These are phyloP conservation scores for Perdix hodgsoniae DNA, from an alignment of 2,797 vertebrate species.

Conservation along the genomic window DNA sequence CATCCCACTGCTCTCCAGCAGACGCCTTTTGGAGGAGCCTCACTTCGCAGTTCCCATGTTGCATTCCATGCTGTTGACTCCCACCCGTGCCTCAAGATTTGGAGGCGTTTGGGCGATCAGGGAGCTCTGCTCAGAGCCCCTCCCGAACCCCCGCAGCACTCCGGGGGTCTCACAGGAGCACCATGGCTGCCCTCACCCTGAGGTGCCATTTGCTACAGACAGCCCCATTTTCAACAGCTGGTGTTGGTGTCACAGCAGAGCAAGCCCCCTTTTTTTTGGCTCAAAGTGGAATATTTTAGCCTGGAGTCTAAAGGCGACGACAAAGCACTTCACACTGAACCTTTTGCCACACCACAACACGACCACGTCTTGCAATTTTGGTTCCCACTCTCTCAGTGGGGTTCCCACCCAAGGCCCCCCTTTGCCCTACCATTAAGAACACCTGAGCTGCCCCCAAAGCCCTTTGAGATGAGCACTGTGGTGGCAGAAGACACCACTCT, in stretches of 20 bases:
- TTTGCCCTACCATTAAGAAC: not conserved
- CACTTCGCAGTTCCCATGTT: not conserved
- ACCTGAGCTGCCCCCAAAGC: not conserved
- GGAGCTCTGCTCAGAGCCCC: not conserved
- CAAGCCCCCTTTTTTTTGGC: not conserved
- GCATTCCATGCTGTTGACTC: not conserved
- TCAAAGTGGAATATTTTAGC: slow-evolving; percentile 8
- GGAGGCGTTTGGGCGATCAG: not conserved
- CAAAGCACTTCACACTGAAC: not conserved
- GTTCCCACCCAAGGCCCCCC: not conserved
- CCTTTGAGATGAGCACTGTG: not conserved
- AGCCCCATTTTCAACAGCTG: not conserved
- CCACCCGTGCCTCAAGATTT: not conserved
- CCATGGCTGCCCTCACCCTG: not conserved
- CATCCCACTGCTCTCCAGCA: not conserved
- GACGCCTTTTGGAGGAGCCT: not conserved
- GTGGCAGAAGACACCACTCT: not conserved
- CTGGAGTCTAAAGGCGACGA: not conserved
- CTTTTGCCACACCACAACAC: not conserved
- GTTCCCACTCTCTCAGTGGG: not conserved
- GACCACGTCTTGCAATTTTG: not conserved
- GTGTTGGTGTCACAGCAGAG: fast-evolving
- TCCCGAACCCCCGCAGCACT: not conserved
- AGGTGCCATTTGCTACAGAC: fast-evolving
- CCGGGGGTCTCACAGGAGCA: not conserved